Evolutionary conservation across 2,797 vertebrate genomes (phyloP).

Genomic region (Thalassophryne amazonica): DNA sequence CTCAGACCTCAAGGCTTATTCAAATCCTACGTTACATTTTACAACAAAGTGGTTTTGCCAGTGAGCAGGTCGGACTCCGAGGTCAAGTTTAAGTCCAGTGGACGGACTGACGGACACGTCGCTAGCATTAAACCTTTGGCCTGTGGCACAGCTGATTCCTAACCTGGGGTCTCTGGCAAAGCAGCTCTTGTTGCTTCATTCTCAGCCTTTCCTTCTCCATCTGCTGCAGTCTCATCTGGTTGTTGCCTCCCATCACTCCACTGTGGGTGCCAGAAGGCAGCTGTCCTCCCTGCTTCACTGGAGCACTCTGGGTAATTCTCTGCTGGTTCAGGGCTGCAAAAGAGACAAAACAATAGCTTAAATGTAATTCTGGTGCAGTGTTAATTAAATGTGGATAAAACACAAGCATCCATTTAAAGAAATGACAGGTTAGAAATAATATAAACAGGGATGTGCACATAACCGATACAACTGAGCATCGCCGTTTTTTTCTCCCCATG

Average conservation of each 20-base stretch:
- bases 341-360: conserved; percentile 9
- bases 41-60: conserved; percentile 1
- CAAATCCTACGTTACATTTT: neutral
- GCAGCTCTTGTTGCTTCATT: conserved; percentile 95
- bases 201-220: conserved; percentile 94
- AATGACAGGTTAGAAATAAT: too few species aligned
- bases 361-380: neutral
- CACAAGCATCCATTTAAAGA: too few species aligned
- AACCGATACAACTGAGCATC: too few species aligned
- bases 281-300: conserved; percentile 87
- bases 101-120: neutral
- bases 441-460: too few species aligned
- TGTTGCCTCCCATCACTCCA: conserved; percentile 80
- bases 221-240: conserved; percentile 92
- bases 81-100: neutral
- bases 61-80: neutral
- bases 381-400: too few species aligned
- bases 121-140: neutral
- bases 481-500: too few species aligned
- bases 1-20: conserved; percentile 16
- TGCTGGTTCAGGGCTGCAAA: conserved; percentile 89
- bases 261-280: conserved; percentile 85
- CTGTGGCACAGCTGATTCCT: conserved; percentile 52
- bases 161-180: conserved; percentile 97
- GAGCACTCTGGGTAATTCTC: conserved; percentile 92